Conservation (phyloP, 1,140 invertebrate genomes). For the Lasaia peninsularis region DNA sequence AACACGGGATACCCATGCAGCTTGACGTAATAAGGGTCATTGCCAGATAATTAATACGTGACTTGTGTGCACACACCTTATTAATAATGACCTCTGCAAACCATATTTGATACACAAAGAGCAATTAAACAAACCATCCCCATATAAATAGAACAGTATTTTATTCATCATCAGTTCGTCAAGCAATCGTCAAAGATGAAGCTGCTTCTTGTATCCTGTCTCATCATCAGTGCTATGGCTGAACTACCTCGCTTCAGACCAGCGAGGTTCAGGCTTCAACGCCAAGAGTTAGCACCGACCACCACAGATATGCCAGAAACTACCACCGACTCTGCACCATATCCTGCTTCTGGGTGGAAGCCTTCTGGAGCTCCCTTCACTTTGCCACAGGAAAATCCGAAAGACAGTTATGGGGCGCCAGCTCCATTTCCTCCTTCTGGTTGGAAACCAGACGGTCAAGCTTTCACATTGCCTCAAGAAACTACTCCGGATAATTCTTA, state of each 20-base stretch:
- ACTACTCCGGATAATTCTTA: slow-evolving; percentile 48
- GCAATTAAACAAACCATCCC: slow-evolving; percentile 41
- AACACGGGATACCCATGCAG: slow-evolving; percentile 17
- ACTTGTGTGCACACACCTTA: slow-evolving; percentile 24
- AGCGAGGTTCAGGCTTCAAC: slow-evolving; percentile 62
- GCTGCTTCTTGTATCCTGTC: slow-evolving; percentile 37
- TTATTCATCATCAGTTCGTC: slow-evolving; percentile 36
- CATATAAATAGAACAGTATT: slow-evolving; percentile 47
- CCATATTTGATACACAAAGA: slow-evolving; percentile 68
- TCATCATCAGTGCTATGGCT: slow-evolving; percentile 40
- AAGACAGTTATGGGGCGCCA: slow-evolving; percentile 46
- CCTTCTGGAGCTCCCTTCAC: slow-evolving; percentile 59
- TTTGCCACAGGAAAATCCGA: slow-evolving; percentile 36
- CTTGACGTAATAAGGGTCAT: slow-evolving; percentile 45
- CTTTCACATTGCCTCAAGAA: slow-evolving; percentile 52
- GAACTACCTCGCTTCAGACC: slow-evolving; percentile 60
- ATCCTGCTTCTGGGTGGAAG: slow-evolving; percentile 65
- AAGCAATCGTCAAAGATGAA: slow-evolving; percentile 46
- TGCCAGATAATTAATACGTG: slow-evolving; percentile 40
- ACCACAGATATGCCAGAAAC: slow-evolving; percentile 48
- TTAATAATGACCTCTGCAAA: slow-evolving; percentile 36
- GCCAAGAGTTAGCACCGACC: slow-evolving; percentile 52
- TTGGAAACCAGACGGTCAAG: slow-evolving; percentile 51
- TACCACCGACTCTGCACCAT: slow-evolving; percentile 39
- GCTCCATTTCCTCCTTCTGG: slow-evolving; percentile 55